Percentiles rank a stretch among this genome's conserved stretches.
phyloP scores from a whole-genome alignment of 2,888 invertebrate genomes.

The Sphinx pinastri region DNA sequence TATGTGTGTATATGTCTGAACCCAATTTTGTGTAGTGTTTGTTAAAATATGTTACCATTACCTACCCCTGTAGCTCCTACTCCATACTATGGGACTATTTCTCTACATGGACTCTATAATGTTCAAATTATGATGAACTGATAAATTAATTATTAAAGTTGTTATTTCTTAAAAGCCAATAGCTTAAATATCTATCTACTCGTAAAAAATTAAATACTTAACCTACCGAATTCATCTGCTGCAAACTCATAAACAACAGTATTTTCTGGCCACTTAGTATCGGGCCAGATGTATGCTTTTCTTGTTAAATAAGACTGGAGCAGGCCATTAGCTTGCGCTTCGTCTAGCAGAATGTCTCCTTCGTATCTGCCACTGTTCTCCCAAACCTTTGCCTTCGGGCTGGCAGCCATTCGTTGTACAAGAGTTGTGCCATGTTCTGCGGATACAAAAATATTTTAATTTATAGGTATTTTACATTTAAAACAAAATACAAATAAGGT shows the following conservation, averaged over 20 bases:
- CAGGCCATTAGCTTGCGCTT: constrained; percentile 50
- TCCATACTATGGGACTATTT: no score
- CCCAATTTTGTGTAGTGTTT: no score
- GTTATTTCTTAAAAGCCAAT: no score
- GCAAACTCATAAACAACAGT: constrained; percentile 54
- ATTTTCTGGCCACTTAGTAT: constrained; percentile 53
- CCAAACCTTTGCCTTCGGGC: constrained; percentile 47
- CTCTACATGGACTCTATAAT: no score
- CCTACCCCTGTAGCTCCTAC: no score
- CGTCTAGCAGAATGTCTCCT: constrained; percentile 60
- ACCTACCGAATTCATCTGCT: constrained; percentile 45
- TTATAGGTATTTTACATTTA: no score
- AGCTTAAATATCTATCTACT: not conserved
- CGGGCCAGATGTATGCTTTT: constrained; percentile 53
- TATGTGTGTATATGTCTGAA: no score
- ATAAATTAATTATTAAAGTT: no score
- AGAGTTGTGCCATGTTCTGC: constrained; percentile 44
- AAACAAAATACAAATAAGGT: no score
- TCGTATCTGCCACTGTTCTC: constrained; percentile 63
- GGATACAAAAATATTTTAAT: not conserved
- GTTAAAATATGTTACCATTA: no score
- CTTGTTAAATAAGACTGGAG: constrained; percentile 48
- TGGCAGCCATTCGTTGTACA: constrained; percentile 41
- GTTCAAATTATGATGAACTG: no score
- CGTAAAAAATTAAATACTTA: not conserved